phyloP scores from a whole-genome alignment of 2,113 vertebrate genomes.

The Callaeas wilsoni region DNA sequence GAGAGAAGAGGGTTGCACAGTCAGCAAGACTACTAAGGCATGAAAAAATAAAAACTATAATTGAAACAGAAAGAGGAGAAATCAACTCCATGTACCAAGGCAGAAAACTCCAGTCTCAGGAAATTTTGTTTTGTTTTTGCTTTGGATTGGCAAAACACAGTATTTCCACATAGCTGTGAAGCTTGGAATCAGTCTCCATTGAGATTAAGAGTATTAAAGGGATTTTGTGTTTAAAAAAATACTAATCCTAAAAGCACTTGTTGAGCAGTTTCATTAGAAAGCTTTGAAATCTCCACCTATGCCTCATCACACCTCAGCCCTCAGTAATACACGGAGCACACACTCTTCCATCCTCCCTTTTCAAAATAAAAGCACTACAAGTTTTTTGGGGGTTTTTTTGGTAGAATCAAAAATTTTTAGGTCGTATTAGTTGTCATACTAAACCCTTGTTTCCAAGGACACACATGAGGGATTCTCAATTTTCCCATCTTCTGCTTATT shows the following conservation, averaged over 20 bases:
- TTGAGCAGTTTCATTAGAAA: neutral
- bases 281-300: neutral
- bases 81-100: neutral
- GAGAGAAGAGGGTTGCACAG: neutral
- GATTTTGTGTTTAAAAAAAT: neutral
- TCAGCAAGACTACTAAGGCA: neutral
- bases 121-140: neutral
- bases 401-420: fast-evolving
- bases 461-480: fast-evolving
- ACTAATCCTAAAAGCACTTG: neutral
- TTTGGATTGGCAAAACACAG: neutral
- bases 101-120: neutral
- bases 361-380: neutral
- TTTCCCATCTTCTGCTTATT: neutral
- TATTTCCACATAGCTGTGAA: neutral
- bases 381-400: neutral
- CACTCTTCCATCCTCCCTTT: neutral
- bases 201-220: neutral
- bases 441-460: neutral
- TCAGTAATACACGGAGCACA: neutral
- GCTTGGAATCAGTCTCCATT: neutral
- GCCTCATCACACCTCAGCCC: neutral
- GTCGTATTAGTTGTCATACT: neutral
- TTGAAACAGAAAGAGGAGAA: neutral
- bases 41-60: neutral